phyloP scores from a whole-genome alignment of 2,113 vertebrate genomes.

The Oreocharis arfaki region DNA sequence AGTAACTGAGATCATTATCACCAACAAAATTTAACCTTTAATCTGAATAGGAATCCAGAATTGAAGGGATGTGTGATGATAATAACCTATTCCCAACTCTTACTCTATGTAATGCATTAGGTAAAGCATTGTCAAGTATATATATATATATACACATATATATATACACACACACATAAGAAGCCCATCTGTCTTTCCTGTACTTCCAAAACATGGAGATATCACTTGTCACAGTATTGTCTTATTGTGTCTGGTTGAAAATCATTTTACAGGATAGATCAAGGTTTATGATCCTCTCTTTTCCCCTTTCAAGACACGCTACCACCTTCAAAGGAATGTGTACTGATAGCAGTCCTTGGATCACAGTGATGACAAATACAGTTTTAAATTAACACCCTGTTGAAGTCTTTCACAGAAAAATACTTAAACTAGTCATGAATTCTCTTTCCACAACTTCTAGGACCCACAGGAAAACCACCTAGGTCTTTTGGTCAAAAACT shows the following conservation, averaged over 20 bases:
- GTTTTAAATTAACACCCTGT: not conserved
- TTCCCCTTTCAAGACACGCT: not conserved
- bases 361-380: not conserved
- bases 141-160: not conserved
- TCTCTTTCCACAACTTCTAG: not conserved
- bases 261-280: not conserved
- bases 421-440: not conserved
- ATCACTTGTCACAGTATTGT: not conserved
- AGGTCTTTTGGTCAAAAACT: not conserved
- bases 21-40: not conserved
- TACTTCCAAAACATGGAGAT: not conserved
- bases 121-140: not conserved
- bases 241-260: not conserved
- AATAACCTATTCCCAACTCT: not conserved
- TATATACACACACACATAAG: not conserved
- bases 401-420: not conserved
- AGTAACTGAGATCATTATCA: not conserved
- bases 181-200: not conserved
- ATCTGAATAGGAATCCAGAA: not conserved
- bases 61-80: not conserved
- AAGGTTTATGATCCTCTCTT: not conserved
- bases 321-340: not conserved
- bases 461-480: not conserved
- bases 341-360: not conserved
- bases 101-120: not conserved